Evolutionary conservation across 2,113 vertebrate species (phyloP).

Genomic region (Nibea albiflora): DNA sequence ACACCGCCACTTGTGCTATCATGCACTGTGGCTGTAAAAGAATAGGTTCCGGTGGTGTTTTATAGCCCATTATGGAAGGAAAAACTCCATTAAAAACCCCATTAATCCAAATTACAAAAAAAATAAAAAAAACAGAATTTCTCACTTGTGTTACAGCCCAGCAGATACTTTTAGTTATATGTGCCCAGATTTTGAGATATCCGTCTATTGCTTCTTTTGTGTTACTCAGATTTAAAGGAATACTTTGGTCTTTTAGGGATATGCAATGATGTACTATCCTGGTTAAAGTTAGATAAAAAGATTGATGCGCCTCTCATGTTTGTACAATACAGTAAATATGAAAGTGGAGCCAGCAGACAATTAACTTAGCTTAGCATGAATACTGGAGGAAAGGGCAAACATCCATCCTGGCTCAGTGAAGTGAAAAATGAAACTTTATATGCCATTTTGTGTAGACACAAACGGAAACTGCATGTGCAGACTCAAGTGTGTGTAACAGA

Average conservation of each 20-base stretch:
- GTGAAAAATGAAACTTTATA: too few species aligned
- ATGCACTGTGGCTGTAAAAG: constrained; percentile 13
- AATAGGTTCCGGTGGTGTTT: constrained; percentile 39
- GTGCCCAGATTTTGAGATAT: background rate
- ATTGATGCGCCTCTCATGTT: background rate
- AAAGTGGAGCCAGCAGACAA: background rate
- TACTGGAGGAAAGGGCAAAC: background rate
- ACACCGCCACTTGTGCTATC: constrained; percentile 33
- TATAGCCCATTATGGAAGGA: constrained; percentile 36
- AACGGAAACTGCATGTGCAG: background rate
- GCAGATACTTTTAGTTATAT: background rate
- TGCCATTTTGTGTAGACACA: background rate
- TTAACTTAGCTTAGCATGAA: background rate
- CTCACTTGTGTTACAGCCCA: background rate
- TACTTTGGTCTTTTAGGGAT: background rate
- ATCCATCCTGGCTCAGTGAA: too few species aligned
- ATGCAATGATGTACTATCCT: background rate
- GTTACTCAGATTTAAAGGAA: background rate
- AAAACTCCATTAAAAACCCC: background rate
- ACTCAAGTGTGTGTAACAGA: background rate
- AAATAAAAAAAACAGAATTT: background rate
- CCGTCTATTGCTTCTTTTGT: background rate
- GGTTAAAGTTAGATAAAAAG: background rate
- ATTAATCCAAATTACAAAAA: constrained; percentile 12
- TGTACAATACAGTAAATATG: background rate